Conservation (phyloP, 2,888 invertebrate species). For the Fragum sueziense region DNA sequence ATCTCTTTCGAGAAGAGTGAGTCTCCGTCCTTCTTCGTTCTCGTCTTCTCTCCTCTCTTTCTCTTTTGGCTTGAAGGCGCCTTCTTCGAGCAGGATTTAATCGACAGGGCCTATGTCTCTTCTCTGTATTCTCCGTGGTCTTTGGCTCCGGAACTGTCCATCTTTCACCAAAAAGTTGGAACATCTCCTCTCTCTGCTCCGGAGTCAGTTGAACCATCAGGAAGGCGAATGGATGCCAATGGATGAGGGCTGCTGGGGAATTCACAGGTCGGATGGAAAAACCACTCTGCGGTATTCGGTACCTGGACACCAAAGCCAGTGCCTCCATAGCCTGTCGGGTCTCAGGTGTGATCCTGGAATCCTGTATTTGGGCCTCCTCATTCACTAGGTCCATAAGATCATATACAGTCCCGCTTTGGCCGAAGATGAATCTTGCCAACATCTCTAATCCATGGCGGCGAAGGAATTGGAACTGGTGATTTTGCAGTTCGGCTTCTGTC, state of each 20-base stretch:
- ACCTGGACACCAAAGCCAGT: not conserved
- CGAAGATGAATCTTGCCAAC: not conserved
- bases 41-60: not conserved
- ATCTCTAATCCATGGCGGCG: not conserved
- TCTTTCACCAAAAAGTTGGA: conserved; percentile 11
- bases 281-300: not conserved
- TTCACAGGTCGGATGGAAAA: conserved; percentile 10
- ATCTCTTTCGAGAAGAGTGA: not conserved
- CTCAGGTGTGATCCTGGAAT: not conserved
- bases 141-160: not conserved
- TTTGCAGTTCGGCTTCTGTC: not conserved
- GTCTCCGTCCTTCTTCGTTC: not conserved
- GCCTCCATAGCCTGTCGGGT: conserved; percentile 7
- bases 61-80: not conserved
- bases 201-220: not conserved
- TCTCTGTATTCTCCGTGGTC: not conserved
- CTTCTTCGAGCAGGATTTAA: not conserved
- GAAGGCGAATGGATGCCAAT: conserved; percentile 23
- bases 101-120: conserved; percentile 1
- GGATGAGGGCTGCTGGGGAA: conserved; percentile 28
- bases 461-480: not conserved
- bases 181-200: not conserved
- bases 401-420: not conserved
- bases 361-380: not conserved
- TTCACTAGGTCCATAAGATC: conserved; percentile 11